Evolutionary conservation across 2,113 vertebrate species (phyloP), one percentile per base, ranked within the genome.

Genomic region (Pangasianodon hypophthalmus): DNA sequence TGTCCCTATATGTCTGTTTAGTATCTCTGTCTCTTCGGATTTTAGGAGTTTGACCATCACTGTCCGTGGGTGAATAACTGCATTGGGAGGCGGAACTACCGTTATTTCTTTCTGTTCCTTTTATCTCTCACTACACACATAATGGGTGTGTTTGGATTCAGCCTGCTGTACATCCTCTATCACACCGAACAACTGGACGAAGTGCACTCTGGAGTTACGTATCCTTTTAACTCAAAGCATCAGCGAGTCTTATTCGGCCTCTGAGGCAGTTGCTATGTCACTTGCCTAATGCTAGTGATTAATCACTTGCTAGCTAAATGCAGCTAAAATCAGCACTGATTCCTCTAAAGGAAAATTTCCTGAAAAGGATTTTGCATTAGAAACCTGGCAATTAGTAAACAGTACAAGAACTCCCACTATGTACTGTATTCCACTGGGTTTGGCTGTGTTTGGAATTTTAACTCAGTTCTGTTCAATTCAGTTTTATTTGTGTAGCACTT

Each of bases 51-150:
- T 87, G 98, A 99, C 93, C 98, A 99, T 92, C 98, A 99, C 94
- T 99, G 98, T 91, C 98, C 98, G 24, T 99, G 98, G 98, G 97
- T 99, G 91, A 99, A 99, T 94, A 99, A 99, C 95, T 99, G 98
- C 93, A 98, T 99, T 0, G 98, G 98, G 77, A 97, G 98, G 29
- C 96, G 98, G 93, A 99, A 99, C 93, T 99, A 99, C 95, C 97
- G 98, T 4, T 98, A 99, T 93, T 99, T 99, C 95, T 99, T 99
- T 96, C 97, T 99, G 54, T 99, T 99, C 94, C 94, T 99, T 89
- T 93, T 99, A 54, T 99, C 98, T 0, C 97, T 99, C 67, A 99
- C 98, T 75, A 96, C 95, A 6, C 98, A 99, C 94, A 99, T 99
- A 90, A 95, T 99, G 92, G 95, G 97, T 0, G 97, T 99, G 14